phyloP scores from a whole-genome alignment of 2,888 invertebrate species.

The Smittia aterrima region DNA sequence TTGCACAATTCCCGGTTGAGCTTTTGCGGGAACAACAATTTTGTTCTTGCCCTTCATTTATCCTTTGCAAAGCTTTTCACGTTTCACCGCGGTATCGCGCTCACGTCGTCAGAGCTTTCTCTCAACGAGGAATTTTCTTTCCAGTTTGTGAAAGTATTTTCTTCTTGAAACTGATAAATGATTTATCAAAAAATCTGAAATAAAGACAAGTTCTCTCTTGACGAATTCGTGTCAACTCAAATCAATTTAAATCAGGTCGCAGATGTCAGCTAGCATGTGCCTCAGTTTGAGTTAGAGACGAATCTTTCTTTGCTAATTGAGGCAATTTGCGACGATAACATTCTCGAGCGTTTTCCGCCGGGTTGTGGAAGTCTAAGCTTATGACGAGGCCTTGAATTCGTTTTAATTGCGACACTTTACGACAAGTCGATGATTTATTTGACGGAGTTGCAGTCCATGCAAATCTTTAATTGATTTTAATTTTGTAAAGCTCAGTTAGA shows the following conservation, averaged over 20 bases:
- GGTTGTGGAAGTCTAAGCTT: background rate
- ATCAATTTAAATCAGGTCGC: background rate
- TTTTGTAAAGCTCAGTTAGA: no score
- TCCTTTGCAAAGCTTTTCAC: background rate
- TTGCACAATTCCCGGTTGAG: background rate
- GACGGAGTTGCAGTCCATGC: no score
- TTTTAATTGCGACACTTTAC: no score
- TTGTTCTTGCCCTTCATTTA: background rate
- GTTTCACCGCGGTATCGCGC: background rate
- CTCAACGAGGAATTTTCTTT: background rate
- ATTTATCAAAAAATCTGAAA: no score
- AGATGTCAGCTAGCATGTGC: background rate
- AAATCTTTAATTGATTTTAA: no score
- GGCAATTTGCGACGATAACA: background rate
- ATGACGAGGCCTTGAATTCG: background rate
- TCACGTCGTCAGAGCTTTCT: background rate
- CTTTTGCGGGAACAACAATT: background rate
- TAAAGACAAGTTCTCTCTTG: background rate
- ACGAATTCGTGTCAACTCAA: conserved; percentile 1
- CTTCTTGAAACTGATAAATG: no score
- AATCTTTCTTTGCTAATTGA: background rate
- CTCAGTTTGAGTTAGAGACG: background rate
- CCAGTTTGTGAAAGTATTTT: no score
- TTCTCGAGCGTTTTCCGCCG: background rate
- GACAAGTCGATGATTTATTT: no score